phyloP scores from a whole-genome alignment of 2,888 invertebrate genomes.

The Siphonodentalium dalli region DNA sequence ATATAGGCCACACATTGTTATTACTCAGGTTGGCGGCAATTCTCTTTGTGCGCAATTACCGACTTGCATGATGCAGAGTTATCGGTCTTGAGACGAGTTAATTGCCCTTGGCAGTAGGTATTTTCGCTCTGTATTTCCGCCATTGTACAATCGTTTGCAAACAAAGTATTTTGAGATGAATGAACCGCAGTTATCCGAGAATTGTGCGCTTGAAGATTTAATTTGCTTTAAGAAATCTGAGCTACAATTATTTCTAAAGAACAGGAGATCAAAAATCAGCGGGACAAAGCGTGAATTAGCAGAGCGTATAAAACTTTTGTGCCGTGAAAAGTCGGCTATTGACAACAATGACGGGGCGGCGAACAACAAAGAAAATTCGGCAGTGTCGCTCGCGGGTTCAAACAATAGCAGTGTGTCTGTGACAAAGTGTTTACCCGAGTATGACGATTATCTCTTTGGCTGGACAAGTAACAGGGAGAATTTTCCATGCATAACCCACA shows the following conservation, averaged over 20 bases:
- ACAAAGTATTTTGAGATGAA: no score
- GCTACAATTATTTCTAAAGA: conserved; percentile 1
- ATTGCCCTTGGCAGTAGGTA: no score
- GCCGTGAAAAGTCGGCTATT: background rate
- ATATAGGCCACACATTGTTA: no score
- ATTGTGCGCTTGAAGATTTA: background rate
- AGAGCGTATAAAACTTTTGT: background rate
- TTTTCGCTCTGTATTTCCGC: no score
- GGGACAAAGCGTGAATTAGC: conserved; percentile 6
- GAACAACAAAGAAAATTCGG: background rate
- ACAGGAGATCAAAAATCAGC: conserved; percentile 2
- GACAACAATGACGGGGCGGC: background rate
- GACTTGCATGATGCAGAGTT: no score
- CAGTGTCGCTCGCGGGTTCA: no score
- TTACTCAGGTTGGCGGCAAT: no score
- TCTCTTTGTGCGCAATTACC: no score
- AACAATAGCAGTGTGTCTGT: no score
- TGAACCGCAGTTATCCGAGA: no score
- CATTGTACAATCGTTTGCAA: no score
- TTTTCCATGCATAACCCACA: background rate
- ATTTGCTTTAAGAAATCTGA: background rate
- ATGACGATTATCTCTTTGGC: conserved; percentile 1
- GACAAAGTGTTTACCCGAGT: background rate
- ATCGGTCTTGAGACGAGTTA: no score
- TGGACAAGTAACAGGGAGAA: conserved; percentile 6